Percentiles rank a stretch among this genome's conserved stretches.
phyloP scores from a whole-genome alignment of 2,113 vertebrate genomes.

The Apeltes quadracus region DNA sequence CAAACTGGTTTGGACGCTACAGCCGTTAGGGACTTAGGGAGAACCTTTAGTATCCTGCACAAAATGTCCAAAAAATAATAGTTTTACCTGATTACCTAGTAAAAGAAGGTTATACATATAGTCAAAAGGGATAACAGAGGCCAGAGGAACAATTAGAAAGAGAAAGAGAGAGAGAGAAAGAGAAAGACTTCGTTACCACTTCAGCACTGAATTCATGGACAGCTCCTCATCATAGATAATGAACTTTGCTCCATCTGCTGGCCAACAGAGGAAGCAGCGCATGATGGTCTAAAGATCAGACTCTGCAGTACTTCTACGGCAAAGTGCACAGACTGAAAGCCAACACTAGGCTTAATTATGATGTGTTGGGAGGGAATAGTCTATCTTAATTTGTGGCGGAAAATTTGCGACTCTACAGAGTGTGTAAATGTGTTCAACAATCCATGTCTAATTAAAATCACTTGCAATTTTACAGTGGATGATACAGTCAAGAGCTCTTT shows the following conservation, averaged over 20 bases:
- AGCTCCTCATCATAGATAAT: constrained; percentile 63
- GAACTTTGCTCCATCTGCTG: constrained; percentile 86
- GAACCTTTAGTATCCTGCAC: background rate
- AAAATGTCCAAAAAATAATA: background rate
- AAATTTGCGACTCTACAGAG: background rate
- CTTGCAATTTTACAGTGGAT: constrained; percentile 32
- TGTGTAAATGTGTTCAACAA: constrained; percentile 19
- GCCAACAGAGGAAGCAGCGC: constrained; percentile 57
- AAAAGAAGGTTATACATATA: background rate
- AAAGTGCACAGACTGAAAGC: background rate
- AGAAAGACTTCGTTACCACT: constrained; percentile 3
- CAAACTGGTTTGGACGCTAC: constrained; percentile 16
- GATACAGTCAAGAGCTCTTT: constrained; percentile 28
- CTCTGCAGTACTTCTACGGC: constrained; percentile 1
- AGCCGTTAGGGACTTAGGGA: background rate
- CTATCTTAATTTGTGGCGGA: background rate
- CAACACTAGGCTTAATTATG: background rate
- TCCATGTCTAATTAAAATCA: constrained; percentile 42
- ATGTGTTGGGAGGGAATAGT: background rate
- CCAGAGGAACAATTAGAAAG: background rate
- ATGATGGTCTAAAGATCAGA: background rate
- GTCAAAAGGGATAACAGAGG: background rate
- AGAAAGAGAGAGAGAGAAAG: background rate
- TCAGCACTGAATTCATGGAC: constrained; percentile 66
- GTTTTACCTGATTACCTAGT: background rate